Conservation (phyloP, 2,797 vertebrate species). For the Geotrypetes seraphini region DNA sequence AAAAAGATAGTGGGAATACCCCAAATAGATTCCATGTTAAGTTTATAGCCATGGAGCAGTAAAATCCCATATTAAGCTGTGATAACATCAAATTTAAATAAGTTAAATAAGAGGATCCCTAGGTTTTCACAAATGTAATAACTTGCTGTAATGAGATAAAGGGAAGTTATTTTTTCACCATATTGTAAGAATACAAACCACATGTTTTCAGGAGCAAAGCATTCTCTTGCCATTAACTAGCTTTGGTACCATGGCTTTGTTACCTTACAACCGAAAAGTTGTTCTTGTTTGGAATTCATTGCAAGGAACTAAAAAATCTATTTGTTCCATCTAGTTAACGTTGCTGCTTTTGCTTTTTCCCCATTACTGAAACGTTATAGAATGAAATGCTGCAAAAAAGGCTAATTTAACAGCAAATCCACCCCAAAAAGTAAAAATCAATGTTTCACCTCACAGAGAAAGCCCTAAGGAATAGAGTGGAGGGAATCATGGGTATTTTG, state of each 20-base stretch:
- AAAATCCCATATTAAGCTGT: no score
- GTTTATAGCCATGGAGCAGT: no score
- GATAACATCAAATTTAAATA: no score
- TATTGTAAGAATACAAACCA: neutral
- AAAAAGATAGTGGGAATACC: no score
- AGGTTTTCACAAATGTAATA: neutral
- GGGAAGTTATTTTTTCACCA: neutral
- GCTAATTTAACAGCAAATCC: slow-evolving; percentile 28
- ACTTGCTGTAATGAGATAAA: neutral
- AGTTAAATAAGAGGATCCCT: no score
- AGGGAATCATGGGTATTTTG: slow-evolving; percentile 19
- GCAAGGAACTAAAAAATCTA: neutral
- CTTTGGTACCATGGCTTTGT: neutral
- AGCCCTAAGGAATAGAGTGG: slow-evolving; percentile 13
- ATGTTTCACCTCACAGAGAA: slow-evolving; percentile 7
- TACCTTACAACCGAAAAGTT: neutral
- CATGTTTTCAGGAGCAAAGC: neutral
- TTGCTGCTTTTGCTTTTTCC: neutral
- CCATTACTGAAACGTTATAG: slow-evolving; percentile 1
- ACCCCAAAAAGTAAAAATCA: slow-evolving; percentile 35
- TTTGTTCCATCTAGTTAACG: neutral
- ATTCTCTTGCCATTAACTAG: neutral
- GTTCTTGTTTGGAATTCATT: neutral
- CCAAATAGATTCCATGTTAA: no score
- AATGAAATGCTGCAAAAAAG: slow-evolving; percentile 13